phyloP scores from a whole-genome alignment of 2,797 vertebrate genomes.

The Cyprinodon diabolis region DNA sequence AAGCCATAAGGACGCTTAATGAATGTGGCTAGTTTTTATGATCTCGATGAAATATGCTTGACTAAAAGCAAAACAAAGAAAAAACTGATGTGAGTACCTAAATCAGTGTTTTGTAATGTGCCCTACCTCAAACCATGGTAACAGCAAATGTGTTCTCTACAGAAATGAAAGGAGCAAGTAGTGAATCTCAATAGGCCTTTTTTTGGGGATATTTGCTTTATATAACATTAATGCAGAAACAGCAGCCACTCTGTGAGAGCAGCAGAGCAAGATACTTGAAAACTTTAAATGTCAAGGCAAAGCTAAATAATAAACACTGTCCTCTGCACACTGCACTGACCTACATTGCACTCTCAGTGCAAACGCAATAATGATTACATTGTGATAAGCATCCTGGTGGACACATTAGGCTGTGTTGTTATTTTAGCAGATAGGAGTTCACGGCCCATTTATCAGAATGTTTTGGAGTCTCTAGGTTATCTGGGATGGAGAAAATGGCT shows the following conservation, averaged over 20 bases:
- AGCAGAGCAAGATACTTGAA: conserved; percentile 13
- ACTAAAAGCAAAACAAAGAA: neutral
- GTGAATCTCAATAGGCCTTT: neutral
- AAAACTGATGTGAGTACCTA: neutral
- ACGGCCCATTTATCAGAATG: conserved; percentile 63
- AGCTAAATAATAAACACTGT: conserved; percentile 42
- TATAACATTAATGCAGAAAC: neutral
- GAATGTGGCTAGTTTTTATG: neutral
- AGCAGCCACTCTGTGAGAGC: neutral
- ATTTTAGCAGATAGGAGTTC: conserved; percentile 60
- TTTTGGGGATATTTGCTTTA: neutral
- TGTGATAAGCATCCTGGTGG: conserved; percentile 55
- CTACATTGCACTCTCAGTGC: conserved; percentile 53
- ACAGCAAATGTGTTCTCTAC: neutral
- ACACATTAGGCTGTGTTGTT: conserved; percentile 56
- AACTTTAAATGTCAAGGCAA: conserved; percentile 51
- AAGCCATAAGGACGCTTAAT: no score
- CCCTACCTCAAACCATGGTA: neutral
- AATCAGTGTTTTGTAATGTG: neutral
- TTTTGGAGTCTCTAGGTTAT: conserved; percentile 64
- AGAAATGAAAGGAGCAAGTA: neutral
- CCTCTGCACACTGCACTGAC: conserved; percentile 26
- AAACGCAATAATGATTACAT: conserved; percentile 61
- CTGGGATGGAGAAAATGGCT: conserved; percentile 55
- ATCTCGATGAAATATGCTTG: neutral